A percentile compares a stretch with the other conserved stretches of the same genome.
Evolutionary conservation across 1,140 invertebrate species (phyloP).

Genomic region (Bombus huntii): DNA sequence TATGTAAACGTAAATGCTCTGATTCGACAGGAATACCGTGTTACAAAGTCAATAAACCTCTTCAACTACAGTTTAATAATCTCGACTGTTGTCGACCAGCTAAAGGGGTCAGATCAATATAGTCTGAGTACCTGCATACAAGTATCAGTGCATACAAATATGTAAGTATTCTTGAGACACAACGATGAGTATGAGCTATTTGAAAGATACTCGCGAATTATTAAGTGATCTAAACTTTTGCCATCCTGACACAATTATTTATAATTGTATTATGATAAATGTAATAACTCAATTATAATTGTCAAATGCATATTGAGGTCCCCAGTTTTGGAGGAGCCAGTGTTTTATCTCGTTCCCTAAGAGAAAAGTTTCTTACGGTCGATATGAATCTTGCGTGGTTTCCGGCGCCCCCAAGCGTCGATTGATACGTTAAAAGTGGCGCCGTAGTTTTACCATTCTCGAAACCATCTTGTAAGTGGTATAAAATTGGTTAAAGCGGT

Average conservation of each 20-base stretch:
- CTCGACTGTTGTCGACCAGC: conserved; percentile 38
- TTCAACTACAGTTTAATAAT: conserved; percentile 59
- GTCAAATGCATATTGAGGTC: background rate
- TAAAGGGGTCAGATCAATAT: conserved; percentile 51
- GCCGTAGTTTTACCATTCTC: no score
- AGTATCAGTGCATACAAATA: background rate
- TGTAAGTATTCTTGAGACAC: background rate
- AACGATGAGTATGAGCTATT: background rate
- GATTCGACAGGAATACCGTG: conserved; percentile 48
- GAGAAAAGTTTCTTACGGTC: no score
- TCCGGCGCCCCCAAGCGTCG: no score
- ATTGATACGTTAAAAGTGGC: no score
- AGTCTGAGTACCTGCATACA: conserved; percentile 2
- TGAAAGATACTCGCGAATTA: background rate
- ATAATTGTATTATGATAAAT: background rate
- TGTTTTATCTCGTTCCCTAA: no score
- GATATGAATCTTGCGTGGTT: no score
- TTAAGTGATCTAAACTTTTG: background rate
- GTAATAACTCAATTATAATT: background rate
- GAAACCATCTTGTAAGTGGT: no score
- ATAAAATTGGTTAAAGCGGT: no score
- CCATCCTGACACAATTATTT: background rate
- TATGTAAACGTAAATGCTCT: conserved; percentile 40
- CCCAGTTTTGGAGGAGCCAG: no score
- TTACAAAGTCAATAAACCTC: conserved; percentile 44